These are phyloP conservation scores for Plectrocnemia conspersa DNA, from an alignment of 1,140 invertebrate species.

Conservation along the genomic window DNA sequence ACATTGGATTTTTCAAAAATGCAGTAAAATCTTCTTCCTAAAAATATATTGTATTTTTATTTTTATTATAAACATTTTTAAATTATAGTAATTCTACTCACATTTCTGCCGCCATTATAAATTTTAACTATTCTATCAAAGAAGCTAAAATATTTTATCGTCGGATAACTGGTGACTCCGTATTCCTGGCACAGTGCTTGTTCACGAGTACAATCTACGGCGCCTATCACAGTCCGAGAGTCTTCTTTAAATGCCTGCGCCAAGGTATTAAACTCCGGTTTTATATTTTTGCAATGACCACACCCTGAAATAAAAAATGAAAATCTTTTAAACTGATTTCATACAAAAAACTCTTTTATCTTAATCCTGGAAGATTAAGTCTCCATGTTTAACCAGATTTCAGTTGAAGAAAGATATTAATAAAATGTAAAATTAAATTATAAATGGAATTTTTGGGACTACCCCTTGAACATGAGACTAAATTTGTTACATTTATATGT, in stretches of 20 bases:
- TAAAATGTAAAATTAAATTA: too few species aligned
- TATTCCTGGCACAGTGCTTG: conserved; percentile 61
- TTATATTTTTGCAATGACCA: conserved; percentile 84
- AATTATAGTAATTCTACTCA: conserved; percentile 38
- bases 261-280: conserved; percentile 76
- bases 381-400: too few species aligned
- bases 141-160: conserved; percentile 82
- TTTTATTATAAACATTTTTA: conserved; percentile 11
- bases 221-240: conserved; percentile 70
- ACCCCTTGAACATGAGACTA: too few species aligned
- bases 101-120: conserved; percentile 72
- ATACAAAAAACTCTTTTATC: too few species aligned
- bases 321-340: too few species aligned
- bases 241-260: conserved; percentile 70
- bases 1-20: conserved; percentile 62
- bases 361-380: too few species aligned
- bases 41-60: conserved; percentile 24
- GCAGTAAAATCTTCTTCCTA: conserved; percentile 61
- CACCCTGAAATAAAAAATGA: conserved; percentile 64
- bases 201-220: conserved; percentile 76
- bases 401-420: too few species aligned
- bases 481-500: too few species aligned
- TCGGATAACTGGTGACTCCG: conserved; percentile 80
- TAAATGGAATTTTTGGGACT: too few species aligned
- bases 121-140: conserved; percentile 63